Percentiles rank a stretch among this genome's conserved stretches.
These are phyloP conservation scores for Hydrotaea cyrtoneurina DNA, from an alignment of 2,888 invertebrate species.

Conservation along the genomic window DNA sequence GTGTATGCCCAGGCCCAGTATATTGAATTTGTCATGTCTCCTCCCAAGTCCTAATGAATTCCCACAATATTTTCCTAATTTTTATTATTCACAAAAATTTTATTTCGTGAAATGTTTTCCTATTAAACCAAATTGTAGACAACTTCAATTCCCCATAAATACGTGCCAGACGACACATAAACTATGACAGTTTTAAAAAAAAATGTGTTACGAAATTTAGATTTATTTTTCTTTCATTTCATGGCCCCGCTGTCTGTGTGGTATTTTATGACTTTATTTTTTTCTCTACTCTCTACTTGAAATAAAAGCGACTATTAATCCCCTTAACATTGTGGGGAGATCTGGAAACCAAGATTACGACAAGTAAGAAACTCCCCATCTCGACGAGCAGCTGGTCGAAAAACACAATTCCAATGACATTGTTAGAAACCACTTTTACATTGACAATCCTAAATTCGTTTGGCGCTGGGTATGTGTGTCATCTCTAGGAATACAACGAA, in stretches of 20 bases:
- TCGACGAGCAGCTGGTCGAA: constrained; percentile 9
- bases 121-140: too few species aligned
- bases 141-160: neutral
- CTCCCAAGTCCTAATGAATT: too few species aligned
- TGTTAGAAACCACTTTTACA: constrained; percentile 14
- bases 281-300: neutral
- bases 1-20: too few species aligned
- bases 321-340: neutral
- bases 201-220: neutral
- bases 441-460: constrained; percentile 17
- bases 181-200: neutral
- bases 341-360: neutral
- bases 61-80: too few species aligned
- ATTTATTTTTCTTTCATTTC: neutral
- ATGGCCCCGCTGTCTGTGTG: neutral
- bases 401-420: neutral
- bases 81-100: too few species aligned
- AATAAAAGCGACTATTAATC: constrained; percentile 23
- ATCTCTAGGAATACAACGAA: constrained; percentile 3
- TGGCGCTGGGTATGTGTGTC: constrained; percentile 12
- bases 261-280: constrained; percentile 10
- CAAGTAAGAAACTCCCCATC: neutral
- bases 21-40: too few species aligned
- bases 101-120: too few species aligned
- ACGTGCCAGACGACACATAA: neutral